phyloP scores from a whole-genome alignment of 2,113 vertebrate genomes.

The Menura novaehollandiae region DNA sequence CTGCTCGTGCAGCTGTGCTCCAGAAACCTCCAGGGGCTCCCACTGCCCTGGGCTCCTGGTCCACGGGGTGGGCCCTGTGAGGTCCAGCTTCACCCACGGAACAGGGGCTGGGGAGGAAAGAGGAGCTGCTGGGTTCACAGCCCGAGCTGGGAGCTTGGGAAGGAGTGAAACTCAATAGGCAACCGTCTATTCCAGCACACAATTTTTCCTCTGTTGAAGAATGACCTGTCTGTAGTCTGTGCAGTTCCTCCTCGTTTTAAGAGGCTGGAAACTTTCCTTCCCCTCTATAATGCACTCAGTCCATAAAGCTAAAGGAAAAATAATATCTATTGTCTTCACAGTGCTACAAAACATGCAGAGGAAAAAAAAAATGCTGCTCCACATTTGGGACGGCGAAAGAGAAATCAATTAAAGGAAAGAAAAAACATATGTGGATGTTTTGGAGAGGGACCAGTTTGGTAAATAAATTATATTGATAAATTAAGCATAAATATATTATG shows the following conservation, averaged over 20 bases:
- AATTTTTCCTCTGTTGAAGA: not conserved
- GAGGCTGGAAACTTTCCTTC: not conserved
- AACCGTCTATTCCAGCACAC: not conserved
- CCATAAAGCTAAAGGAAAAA: not conserved
- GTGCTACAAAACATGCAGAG: not conserved
- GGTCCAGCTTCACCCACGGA: not conserved
- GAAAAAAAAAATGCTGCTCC: not conserved
- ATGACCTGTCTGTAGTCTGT: not conserved
- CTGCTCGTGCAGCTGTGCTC: not conserved
- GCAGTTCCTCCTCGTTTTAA: not conserved
- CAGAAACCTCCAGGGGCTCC: not conserved
- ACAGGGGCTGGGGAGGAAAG: not conserved
- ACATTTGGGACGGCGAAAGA: not conserved
- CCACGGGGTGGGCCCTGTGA: not conserved
- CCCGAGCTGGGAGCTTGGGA: not conserved
- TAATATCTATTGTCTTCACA: not conserved
- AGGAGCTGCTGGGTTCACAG: not conserved
- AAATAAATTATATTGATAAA: not conserved
- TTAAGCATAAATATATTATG: not conserved
- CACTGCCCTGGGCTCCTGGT: no score
- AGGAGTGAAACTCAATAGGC: not conserved
- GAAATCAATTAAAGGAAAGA: not conserved
- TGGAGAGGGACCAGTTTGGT: not conserved
- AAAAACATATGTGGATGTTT: not conserved
- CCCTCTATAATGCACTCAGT: not conserved